Evolutionary conservation across 2,797 vertebrate genomes (phyloP), one percentile per base, ranked within the genome.

Genomic region (Acipenser transmontanus): DNA sequence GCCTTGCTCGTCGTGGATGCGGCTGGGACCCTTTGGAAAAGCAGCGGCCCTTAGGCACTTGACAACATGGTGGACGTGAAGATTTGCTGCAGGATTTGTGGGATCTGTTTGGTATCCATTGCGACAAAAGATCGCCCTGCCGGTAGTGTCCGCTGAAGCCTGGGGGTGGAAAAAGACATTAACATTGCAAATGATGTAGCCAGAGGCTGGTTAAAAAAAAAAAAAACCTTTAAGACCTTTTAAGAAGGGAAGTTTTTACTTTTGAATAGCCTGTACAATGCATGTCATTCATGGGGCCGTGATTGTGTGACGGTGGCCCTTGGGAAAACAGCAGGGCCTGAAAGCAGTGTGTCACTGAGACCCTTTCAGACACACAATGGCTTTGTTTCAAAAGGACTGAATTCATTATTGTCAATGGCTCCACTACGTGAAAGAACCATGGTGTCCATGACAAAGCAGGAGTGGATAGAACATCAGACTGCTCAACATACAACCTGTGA

Each of bases 21-120:
- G 2, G 34, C 34, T 34, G 34, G 34, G 34, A 0, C 34, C 34
- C 34, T 34, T 34, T 34, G 34, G 34, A 34, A 34, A 34, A 20
- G 56, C 10, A 65, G 56, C 4, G n/a, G 2, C 67, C 70, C 66
- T 91, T 80, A 98, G 72, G 87, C 85, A 76, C 82, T 92, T 59
- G 93, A 95, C 75, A 99, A 65, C 91, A 99, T 88, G 4, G 96
- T 97, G 10, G 95, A 97, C 1, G 95, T 96, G 83, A 99, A 99
- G 85, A 99, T 98, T 87, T 98, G 94, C 74, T 98, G 95, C 82
- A 99, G 73, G 71, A 99, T 99, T 82, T 95, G 94, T 66, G 97
- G 97, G 77, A 99, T 98, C 77, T 97, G 84, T 77, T 95, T 97
- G 74, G 97, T 96, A 81, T 99, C 93, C 97, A 99, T 95, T 79